These are phyloP conservation scores for Melanocharis versteri DNA, from an alignment of 2,113 vertebrate genomes.

Conservation along the genomic window DNA sequence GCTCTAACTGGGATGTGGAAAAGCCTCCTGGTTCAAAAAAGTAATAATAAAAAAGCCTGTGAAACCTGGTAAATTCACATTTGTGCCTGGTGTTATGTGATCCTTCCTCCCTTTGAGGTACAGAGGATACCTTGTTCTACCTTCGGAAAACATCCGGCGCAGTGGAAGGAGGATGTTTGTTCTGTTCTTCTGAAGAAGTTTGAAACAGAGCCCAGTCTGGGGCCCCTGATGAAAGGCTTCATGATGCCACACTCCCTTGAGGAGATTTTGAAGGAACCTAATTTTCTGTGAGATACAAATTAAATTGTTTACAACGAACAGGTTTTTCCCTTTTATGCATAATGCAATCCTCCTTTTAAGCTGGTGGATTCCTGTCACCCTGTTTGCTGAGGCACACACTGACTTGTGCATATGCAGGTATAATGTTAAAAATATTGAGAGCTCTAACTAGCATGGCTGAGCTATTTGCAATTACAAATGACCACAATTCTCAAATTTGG, in stretches of 20 bases:
- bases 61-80: slow-evolving; percentile 27
- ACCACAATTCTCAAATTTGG: background rate
- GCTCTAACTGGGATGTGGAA: background rate
- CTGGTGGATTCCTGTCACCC: background rate
- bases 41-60: background rate
- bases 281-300: slow-evolving; percentile 19
- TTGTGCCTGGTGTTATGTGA: slow-evolving; percentile 27
- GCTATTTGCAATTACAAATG: background rate
- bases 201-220: slow-evolving; percentile 38
- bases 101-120: slow-evolving; percentile 56
- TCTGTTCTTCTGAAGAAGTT: slow-evolving; percentile 46
- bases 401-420: background rate
- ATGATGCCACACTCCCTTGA: background rate
- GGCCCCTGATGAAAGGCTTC: slow-evolving; percentile 36
- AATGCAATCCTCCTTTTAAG: background rate
- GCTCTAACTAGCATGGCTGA: background rate
- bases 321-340: background rate
- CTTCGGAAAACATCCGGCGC: slow-evolving; percentile 42
- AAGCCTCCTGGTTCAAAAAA: slow-evolving; percentile 35
- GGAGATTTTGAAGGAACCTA: slow-evolving; percentile 1
- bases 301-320: background rate
- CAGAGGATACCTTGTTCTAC: slow-evolving; percentile 62
- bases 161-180: slow-evolving; percentile 53
- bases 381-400: background rate
- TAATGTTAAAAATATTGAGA: background rate